Percentiles rank a stretch among this genome's conserved stretches.
These are phyloP conservation scores for Polypterus bichir DNA, from an alignment of 2,113 vertebrate species.

Conservation along the genomic window DNA sequence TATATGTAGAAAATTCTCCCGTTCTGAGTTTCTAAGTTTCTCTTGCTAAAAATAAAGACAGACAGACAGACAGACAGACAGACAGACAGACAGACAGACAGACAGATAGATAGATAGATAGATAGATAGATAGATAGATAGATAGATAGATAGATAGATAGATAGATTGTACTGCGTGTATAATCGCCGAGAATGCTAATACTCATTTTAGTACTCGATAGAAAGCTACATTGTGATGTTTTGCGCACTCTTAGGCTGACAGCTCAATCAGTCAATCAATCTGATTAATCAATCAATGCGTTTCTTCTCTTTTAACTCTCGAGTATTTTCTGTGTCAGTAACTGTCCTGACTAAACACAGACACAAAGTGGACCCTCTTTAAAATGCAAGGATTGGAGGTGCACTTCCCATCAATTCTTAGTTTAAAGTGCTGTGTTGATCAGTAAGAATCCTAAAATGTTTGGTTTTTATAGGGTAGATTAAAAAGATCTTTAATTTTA, in stretches of 20 bases:
- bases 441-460: too few species aligned
- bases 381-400: too few species aligned
- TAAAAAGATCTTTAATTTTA: too few species aligned
- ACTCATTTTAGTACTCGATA: slow-evolving; percentile 24
- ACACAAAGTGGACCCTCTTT: too few species aligned
- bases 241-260: slow-evolving; percentile 39
- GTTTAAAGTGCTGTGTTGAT: too few species aligned
- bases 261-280: slow-evolving; percentile 69
- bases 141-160: neutral
- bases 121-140: neutral
- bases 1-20: too few species aligned
- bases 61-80: neutral
- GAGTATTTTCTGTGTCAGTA: slow-evolving; percentile 48
- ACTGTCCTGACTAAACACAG: slow-evolving; percentile 30
- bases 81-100: slow-evolving; percentile 6
- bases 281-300: slow-evolving; percentile 59
- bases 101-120: neutral
- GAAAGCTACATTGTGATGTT: slow-evolving; percentile 11
- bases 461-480: too few species aligned
- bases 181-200: slow-evolving; percentile 23
- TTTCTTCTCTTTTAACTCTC: slow-evolving; percentile 57
- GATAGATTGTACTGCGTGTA: neutral
- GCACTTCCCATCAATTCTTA: too few species aligned
- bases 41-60: neutral
- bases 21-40: too few species aligned